These are phyloP conservation scores for Dinothrombium tinctorium DNA, from an alignment of 1,140 invertebrate genomes.

Conservation along the genomic window DNA sequence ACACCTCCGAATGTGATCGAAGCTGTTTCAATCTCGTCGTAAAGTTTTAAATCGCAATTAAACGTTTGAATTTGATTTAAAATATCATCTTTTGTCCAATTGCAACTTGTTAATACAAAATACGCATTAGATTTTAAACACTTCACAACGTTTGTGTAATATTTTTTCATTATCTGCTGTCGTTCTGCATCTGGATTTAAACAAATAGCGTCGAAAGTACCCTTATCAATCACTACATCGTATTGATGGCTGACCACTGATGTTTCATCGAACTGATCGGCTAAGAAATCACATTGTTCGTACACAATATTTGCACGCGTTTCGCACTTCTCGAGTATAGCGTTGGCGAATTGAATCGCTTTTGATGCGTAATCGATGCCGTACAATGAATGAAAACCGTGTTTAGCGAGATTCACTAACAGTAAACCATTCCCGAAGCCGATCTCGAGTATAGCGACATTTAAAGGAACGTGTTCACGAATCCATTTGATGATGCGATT, in stretches of 20 bases:
- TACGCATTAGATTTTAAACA: conserved; percentile 34
- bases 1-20: conserved; percentile 7
- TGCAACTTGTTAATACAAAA: conserved; percentile 74
- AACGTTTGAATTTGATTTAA: conserved; percentile 36
- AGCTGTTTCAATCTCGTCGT: conserved; percentile 6
- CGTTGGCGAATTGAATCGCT: conserved; percentile 44
- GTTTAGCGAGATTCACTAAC: conserved; percentile 39
- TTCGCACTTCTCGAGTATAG: conserved; percentile 29
- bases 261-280: neutral
- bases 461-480: conserved; percentile 45
- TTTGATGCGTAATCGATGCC: conserved; percentile 62
- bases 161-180: conserved; percentile 33
- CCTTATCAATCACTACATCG: conserved; percentile 56
- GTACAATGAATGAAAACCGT: conserved; percentile 42
- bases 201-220: conserved; percentile 45
- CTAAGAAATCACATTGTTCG: neutral
- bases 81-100: conserved; percentile 71
- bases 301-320: conserved; percentile 10
- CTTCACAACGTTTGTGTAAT: conserved; percentile 36
- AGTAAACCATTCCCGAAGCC: conserved; percentile 79
- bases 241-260: conserved; percentile 21
- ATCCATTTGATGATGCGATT: conserved; percentile 27
- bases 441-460: conserved; percentile 26
- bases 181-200: conserved; percentile 39
- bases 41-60: neutral